These are phyloP conservation scores for Ailurus styani DNA, from an alignment of 2,113 vertebrate species.

Conservation along the genomic window DNA sequence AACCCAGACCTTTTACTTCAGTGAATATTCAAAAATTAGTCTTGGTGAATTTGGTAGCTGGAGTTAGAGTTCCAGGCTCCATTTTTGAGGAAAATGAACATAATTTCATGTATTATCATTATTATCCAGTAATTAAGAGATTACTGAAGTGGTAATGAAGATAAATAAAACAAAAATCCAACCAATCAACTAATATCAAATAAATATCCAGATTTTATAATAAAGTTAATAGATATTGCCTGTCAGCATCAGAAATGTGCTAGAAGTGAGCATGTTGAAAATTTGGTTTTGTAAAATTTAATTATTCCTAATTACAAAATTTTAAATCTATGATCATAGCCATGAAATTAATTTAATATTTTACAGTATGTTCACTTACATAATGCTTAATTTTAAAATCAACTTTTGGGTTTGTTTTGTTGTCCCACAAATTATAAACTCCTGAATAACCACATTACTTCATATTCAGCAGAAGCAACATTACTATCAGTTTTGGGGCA, in stretches of 20 bases:
- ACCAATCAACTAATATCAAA: not conserved
- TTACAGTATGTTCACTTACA: not conserved
- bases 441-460: not conserved
- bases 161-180: not conserved
- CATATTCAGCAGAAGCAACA: not conserved
- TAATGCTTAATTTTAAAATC: not conserved
- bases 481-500: not conserved
- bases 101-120: slow-evolving; percentile 3
- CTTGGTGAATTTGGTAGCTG: not conserved
- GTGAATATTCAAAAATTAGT: not conserved
- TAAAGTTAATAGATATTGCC: not conserved
- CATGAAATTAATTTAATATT: not conserved
- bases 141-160: not conserved
- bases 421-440: not conserved
- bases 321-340: not conserved
- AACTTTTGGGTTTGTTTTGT: not conserved
- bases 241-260: not conserved
- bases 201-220: not conserved
- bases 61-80: not conserved
- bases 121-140: not conserved
- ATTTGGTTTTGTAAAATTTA: not conserved
- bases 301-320: not conserved
- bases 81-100: not conserved
- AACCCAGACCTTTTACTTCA: not conserved
- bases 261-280: not conserved